Evolutionary conservation across 2,113 vertebrate genomes (phyloP).

Genomic region (Emydura subglobosa): DNA sequence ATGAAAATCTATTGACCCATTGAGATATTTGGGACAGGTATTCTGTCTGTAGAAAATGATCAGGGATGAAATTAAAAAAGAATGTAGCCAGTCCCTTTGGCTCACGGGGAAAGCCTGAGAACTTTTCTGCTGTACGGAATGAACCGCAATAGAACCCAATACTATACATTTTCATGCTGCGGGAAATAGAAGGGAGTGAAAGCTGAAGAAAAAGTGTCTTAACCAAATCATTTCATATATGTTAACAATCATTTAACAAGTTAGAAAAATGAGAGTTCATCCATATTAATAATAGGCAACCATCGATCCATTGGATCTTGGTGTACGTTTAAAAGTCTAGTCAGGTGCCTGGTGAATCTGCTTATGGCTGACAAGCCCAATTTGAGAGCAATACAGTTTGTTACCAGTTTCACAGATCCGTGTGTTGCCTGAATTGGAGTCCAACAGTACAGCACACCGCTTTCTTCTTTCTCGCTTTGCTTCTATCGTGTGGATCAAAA

Average conservation of each 20-base stretch:
- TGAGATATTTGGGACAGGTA: neutral
- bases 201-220: neutral
- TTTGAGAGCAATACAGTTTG: too few species aligned
- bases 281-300: neutral
- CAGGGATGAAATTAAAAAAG: neutral
- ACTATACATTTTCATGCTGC: neutral
- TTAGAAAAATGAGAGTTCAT: neutral
- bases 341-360: too few species aligned
- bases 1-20: neutral
- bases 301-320: too few species aligned
- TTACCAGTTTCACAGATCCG: too few species aligned
- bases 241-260: neutral
- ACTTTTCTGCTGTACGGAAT: neutral
- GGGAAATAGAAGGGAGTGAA: neutral
- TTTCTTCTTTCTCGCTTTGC: too few species aligned
- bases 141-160: neutral
- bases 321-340: too few species aligned
- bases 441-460: too few species aligned
- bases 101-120: neutral
- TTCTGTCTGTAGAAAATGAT: neutral
- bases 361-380: too few species aligned
- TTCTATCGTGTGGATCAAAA: too few species aligned
- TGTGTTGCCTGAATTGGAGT: too few species aligned
- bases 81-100: neutral
- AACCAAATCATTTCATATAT: neutral